Evolutionary conservation across 2,113 vertebrate genomes (phyloP), one percentile per base, ranked within the genome.

Genomic region (Romanogobio albipinnatus): DNA sequence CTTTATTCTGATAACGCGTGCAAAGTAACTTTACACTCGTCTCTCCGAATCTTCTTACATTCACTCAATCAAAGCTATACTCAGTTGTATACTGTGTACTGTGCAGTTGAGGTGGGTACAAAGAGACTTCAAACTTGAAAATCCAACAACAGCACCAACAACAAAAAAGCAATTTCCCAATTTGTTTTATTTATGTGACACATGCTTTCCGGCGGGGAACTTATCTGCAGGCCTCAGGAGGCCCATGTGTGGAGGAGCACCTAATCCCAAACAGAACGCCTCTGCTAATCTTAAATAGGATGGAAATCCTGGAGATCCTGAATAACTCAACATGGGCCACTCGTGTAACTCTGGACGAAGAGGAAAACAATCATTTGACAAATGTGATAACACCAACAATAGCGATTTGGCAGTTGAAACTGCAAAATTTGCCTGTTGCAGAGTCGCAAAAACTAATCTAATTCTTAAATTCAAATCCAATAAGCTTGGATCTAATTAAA

Each of bases 211-310:
- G 36, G 83, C 53, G 45, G 58, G 61, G 76, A 85, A 90, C 92
- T 93, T 93, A 94, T 94, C 93, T 86, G 89, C 77, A 85, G 76
- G 86, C 87, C 89, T 93, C 91, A 92, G 91, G 88, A 90, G 51
- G 77, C 59, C 89, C 89, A 88, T 76, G 81, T 43, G 61, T 62
- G 74, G 56, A 85, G 76, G 88, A 91, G 88, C 86, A 84, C 83
- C 87, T 91, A 93, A 92, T 93, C 92, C 91, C 89, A 91, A 90
- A 89, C 90, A 92, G 90, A 90, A 91, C 81, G 88, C 90, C 90
- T 90, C 88, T 85, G 87, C 90, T 88, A 94, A 93, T 93, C 93
- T 93, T 85, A 92, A 93, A 93, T 93, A 93, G 92, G 90, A 94
- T 93, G 91, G 91, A 94, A 93, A 93, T 94, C 89, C 90, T 87